Percentiles rank a stretch among this genome's conserved stretches.
These are phyloP conservation scores for Microdon myrmicae DNA, from an alignment of 2,888 invertebrate genomes.

Conservation along the genomic window DNA sequence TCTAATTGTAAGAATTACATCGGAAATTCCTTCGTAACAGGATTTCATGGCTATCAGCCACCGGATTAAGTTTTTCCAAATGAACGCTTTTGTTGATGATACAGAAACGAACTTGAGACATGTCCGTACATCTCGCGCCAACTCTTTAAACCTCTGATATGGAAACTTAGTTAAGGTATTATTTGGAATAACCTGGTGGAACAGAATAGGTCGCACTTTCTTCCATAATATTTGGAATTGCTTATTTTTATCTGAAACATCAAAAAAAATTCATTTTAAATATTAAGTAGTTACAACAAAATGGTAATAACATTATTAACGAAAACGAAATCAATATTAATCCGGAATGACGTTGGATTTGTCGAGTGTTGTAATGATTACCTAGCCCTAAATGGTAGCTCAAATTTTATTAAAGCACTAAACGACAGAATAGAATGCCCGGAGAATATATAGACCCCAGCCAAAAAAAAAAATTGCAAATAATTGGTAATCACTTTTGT, in stretches of 20 bases:
- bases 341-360: no score
- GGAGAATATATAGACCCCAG: no score
- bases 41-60: slow-evolving; percentile 46
- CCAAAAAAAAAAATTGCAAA: no score
- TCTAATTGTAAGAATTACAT: slow-evolving; percentile 23
- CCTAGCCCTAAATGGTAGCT: no score
- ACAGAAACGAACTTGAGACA: slow-evolving; percentile 10
- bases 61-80: slow-evolving; percentile 46
- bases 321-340: no score
- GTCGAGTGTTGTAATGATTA: no score
- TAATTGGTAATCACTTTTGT: no score
- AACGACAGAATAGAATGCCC: no score
- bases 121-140: slow-evolving; percentile 24
- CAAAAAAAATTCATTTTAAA: slow-evolving; percentile 10
- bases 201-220: slow-evolving; percentile 28
- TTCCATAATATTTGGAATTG: slow-evolving; percentile 24
- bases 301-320: no score
- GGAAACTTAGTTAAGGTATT: no score
- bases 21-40: slow-evolving; percentile 30
- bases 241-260: slow-evolving; percentile 24
- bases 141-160: slow-evolving; percentile 28
- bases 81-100: slow-evolving; percentile 23
- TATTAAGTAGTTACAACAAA: no score
- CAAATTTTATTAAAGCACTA: no score
- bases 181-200: slow-evolving; percentile 25